phyloP scores from a whole-genome alignment of 2,888 invertebrate species.

The Aspidiotus destructor region DNA sequence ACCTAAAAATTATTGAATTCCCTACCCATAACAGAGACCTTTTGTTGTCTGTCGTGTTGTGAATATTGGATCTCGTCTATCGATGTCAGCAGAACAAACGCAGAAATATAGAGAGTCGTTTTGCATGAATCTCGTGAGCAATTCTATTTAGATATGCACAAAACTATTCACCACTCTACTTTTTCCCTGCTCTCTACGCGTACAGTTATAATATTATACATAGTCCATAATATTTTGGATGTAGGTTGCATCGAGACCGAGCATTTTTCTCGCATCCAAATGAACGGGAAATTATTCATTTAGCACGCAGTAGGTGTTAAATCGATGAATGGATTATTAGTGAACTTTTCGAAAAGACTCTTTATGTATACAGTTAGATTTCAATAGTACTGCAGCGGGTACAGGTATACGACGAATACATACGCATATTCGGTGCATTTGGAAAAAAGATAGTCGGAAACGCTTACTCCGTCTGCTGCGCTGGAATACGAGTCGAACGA shows the following conservation, averaged over 20 bases:
- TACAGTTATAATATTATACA: too few relatives aligned
- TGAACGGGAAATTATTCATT: conserved; percentile 31
- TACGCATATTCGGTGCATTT: conserved; percentile 20
- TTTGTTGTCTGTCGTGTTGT: too few relatives aligned
- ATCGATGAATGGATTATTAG: conserved; percentile 32
- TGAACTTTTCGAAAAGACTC: conserved; percentile 29
- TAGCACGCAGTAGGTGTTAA: conserved; percentile 30
- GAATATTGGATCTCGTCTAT: too few relatives aligned
- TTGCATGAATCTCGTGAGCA: too few relatives aligned
- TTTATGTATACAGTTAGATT: conserved; percentile 28
- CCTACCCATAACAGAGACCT: too few relatives aligned
- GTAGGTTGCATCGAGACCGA: background rate
- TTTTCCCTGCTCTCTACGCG: too few relatives aligned
- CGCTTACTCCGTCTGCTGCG: background rate
- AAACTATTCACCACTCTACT: too few relatives aligned
- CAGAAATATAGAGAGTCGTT: too few relatives aligned
- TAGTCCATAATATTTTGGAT: background rate
- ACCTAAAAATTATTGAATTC: too few relatives aligned
- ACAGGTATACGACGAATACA: conserved; percentile 3
- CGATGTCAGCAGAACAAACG: too few relatives aligned
- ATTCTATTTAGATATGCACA: too few relatives aligned
- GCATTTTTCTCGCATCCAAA: conserved; percentile 16
- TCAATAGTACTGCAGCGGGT: background rate
- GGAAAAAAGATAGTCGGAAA: conserved; percentile 2
- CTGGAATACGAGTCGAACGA: background rate